phyloP scores from a whole-genome alignment of 1,140 invertebrate species.

The Babylonia areolata region DNA sequence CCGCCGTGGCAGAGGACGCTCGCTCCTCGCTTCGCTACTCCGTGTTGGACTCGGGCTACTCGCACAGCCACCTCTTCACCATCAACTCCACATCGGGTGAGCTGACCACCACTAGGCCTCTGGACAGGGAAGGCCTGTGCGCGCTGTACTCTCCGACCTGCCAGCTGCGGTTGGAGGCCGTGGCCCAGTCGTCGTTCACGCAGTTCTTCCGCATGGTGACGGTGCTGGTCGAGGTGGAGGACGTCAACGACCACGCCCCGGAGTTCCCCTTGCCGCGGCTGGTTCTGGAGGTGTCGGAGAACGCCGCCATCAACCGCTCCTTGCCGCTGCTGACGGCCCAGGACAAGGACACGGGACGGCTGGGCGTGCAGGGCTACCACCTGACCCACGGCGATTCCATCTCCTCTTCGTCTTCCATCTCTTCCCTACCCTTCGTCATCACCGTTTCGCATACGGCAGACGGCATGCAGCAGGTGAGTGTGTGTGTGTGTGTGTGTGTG shows the following conservation, averaged over 20 bases:
- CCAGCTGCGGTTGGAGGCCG: constrained; percentile 51
- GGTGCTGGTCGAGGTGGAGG: constrained; percentile 57
- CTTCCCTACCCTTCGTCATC: constrained; percentile 16
- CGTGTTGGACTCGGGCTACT: constrained; percentile 28
- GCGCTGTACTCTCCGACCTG: constrained; percentile 37
- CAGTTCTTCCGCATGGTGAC: constrained; percentile 65
- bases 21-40: constrained; percentile 26
- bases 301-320: constrained; percentile 81
- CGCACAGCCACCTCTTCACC: constrained; percentile 79
- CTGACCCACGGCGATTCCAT: constrained; percentile 39
- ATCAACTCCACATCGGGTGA: constrained; percentile 93
- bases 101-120: constrained; percentile 78
- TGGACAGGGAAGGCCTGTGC: constrained; percentile 48
- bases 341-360: constrained; percentile 85
- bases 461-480: constrained; percentile 89
- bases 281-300: constrained; percentile 57
- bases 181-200: constrained; percentile 52
- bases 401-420: too few relatives aligned
- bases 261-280: constrained; percentile 49
- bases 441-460: constrained; percentile 64
- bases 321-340: constrained; percentile 82
- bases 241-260: constrained; percentile 66
- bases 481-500: too few relatives aligned
- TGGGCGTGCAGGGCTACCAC: constrained; percentile 78
- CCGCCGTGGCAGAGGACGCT: constrained; percentile 4